Evolutionary conservation across 1,140 invertebrate genomes (phyloP).

Genomic region (Atta colombica): DNA sequence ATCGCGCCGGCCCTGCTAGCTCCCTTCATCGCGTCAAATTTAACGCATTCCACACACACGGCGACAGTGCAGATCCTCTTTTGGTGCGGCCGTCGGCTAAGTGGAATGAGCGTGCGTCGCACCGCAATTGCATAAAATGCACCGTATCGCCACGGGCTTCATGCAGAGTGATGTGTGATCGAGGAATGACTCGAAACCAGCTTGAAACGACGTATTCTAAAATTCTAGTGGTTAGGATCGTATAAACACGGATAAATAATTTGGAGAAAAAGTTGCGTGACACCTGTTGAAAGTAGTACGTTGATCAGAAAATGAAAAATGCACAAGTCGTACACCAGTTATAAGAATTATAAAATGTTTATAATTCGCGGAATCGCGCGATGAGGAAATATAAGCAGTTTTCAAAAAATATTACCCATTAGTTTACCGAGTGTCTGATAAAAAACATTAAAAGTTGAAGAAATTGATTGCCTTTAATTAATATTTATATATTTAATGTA

Average conservation of each 20-base stretch:
- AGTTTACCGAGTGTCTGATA: background rate
- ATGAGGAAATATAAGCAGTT: background rate
- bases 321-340: background rate
- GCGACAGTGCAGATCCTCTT: conserved; percentile 62
- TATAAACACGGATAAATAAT: background rate
- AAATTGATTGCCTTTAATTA: background rate
- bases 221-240: conserved; percentile 35
- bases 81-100: conserved; percentile 65
- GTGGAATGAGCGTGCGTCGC: conserved; percentile 78
- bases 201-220: conserved; percentile 5
- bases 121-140: conserved; percentile 66
- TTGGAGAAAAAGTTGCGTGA: background rate
- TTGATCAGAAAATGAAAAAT: background rate
- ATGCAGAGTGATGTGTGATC: background rate
- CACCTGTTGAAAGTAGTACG: background rate
- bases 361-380: background rate
- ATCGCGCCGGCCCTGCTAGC: conserved; percentile 26
- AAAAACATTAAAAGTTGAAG: background rate
- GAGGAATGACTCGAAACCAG: background rate
- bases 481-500: background rate
- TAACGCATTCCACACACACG: conserved; percentile 64
- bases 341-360: conserved; percentile 16
- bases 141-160: background rate
- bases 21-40: conserved; percentile 48
- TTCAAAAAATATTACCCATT: background rate